Conservation (phyloP, 2,113 vertebrate genomes). For the Ictalurus furcatus region DNA sequence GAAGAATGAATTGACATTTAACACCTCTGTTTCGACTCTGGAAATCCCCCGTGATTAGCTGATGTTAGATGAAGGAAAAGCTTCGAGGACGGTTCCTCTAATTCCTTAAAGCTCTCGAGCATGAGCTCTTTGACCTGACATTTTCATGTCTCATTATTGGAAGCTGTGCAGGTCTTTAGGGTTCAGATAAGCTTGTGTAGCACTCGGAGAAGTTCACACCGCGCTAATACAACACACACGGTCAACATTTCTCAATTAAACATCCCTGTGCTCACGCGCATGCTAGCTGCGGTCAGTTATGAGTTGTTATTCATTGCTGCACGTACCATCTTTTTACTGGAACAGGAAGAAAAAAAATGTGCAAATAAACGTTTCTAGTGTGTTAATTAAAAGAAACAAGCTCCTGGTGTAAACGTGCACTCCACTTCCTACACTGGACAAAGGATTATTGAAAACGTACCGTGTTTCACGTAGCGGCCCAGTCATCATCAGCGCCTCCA, state of each 20-base stretch:
- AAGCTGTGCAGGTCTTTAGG: neutral
- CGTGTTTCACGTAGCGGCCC: neutral
- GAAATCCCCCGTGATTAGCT: slow-evolving; percentile 9
- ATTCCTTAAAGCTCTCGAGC: slow-evolving; percentile 5
- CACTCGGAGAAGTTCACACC: neutral
- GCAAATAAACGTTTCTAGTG: neutral
- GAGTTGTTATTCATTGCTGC: neutral
- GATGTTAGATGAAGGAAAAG: neutral
- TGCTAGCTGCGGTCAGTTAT: neutral
- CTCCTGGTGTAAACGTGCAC: neutral
- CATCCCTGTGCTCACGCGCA: neutral
- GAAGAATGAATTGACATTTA: slow-evolving; percentile 4
- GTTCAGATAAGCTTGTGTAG: neutral
- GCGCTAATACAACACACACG: neutral
- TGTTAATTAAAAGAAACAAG: neutral
- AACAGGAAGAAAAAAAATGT: neutral
- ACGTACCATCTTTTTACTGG: neutral
- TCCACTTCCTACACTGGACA: neutral
- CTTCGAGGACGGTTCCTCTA: neutral
- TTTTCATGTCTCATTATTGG: neutral
- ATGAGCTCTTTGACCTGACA: slow-evolving; percentile 8
- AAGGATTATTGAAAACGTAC: neutral
- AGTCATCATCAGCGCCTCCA: slow-evolving; percentile 30
- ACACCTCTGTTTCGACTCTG: neutral
- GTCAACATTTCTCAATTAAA: neutral